A percentile compares a stretch with the other conserved stretches of the same genome.
These are phyloP conservation scores for Pogonomyrmex barbatus DNA, from an alignment of 1,140 invertebrate species.

Conservation along the genomic window DNA sequence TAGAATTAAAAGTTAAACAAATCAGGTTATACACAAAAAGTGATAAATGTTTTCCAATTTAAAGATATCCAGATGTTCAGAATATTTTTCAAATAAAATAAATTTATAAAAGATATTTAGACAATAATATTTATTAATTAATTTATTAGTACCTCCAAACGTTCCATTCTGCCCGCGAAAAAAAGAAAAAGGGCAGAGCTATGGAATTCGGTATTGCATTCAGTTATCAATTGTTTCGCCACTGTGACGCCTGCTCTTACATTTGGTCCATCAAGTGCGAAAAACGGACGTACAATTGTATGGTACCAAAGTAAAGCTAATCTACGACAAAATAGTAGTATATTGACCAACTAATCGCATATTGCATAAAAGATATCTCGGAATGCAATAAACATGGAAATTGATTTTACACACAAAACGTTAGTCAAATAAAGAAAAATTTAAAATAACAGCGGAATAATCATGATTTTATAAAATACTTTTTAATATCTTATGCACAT, in stretches of 20 bases:
- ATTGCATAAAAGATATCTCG: background rate
- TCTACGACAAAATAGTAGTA: constrained; percentile 80
- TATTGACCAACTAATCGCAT: background rate
- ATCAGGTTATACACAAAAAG: background rate
- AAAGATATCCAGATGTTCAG: background rate
- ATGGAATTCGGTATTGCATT: constrained; percentile 88
- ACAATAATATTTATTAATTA: background rate
- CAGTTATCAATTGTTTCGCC: constrained; percentile 88
- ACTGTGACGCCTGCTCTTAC: constrained; percentile 88
- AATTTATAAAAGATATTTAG: background rate
- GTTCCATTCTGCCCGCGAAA: constrained; percentile 89
- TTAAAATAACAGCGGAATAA: background rate
- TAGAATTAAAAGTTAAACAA: background rate
- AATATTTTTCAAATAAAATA: background rate
- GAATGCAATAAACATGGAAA: background rate
- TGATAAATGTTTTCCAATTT: background rate
- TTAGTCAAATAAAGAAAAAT: background rate
- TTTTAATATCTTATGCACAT: background rate
- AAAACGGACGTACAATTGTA: constrained; percentile 91
- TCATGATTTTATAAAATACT: background rate
- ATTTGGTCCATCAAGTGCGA: constrained; percentile 89
- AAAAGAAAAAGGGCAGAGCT: constrained; percentile 91
- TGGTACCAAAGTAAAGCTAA: constrained; percentile 91
- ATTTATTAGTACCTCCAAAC: constrained; percentile 87
- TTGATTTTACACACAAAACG: background rate